A percentile compares a stretch with the other conserved stretches of the same genome.
These are phyloP conservation scores for Formica exsecta DNA, from an alignment of 1,140 invertebrate species.

Conservation along the genomic window DNA sequence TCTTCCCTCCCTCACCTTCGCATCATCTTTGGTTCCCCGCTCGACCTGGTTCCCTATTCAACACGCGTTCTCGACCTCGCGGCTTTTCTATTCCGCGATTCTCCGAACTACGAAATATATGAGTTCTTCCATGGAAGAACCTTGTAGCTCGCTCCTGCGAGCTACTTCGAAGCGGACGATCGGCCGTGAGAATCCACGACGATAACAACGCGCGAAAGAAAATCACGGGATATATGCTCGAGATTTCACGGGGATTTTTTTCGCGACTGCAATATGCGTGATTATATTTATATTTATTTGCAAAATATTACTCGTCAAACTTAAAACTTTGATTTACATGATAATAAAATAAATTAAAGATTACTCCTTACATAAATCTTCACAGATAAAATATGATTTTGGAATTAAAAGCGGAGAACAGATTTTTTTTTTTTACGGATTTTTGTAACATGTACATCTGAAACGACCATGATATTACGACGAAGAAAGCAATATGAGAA, in stretches of 20 bases:
- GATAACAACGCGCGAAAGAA: background rate
- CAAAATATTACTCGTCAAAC: slow-evolving; percentile 2
- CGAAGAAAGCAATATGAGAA: background rate
- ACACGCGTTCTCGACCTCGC: slow-evolving; percentile 39
- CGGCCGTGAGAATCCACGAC: background rate
- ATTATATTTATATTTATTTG: background rate
- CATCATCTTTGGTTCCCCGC: slow-evolving; percentile 9
- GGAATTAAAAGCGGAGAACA: background rate
- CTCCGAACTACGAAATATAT: background rate
- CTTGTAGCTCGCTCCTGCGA: background rate
- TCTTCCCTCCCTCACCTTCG: too few species aligned
- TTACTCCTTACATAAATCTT: background rate
- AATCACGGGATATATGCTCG: background rate
- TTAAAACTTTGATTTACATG: background rate
- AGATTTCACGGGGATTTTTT: slow-evolving; percentile 12
- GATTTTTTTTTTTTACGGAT: background rate
- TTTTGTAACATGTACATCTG: background rate
- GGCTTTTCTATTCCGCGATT: slow-evolving; percentile 30
- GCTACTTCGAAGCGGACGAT: slow-evolving; percentile 35
- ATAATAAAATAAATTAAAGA: background rate
- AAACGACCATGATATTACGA: background rate
- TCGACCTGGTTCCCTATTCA: background rate
- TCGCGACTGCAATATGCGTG: too few species aligned
- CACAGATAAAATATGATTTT: background rate
- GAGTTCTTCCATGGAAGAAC: background rate